A percentile compares a stretch with the other conserved stretches of the same genome.
Evolutionary conservation across 2,797 vertebrate genomes (phyloP).

Genomic region (Rhinoraja longicauda): DNA sequence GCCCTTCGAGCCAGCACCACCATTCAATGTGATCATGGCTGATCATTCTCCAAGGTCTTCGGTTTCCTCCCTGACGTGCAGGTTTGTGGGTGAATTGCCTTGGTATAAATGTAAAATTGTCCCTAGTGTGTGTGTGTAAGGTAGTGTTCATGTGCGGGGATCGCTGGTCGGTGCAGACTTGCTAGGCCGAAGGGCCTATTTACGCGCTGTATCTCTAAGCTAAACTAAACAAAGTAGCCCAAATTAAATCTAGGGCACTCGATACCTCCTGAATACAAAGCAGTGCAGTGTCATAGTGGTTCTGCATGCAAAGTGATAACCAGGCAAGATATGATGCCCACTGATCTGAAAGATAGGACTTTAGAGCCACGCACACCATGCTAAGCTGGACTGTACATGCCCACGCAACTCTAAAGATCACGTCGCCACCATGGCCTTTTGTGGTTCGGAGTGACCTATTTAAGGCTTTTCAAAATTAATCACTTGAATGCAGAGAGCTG

Average conservation of each 20-base stretch:
- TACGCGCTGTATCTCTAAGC: no score
- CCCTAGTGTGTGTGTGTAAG: no score
- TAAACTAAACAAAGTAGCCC: background rate
- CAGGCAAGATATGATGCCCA: background rate
- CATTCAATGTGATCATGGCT: no score
- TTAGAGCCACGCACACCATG: background rate
- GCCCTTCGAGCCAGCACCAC: no score
- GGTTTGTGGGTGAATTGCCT: no score
- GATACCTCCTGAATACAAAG: background rate
- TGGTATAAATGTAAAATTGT: no score
- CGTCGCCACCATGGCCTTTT: background rate
- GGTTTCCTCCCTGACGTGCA: no score
- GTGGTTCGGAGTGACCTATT: constrained; percentile 15
- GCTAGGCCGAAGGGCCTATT: no score
- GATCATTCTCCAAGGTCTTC: no score
- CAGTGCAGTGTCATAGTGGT: background rate
- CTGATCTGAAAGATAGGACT: background rate
- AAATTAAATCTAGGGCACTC: background rate
- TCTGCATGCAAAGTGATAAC: background rate
- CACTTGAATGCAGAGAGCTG: background rate
- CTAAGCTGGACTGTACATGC: background rate
- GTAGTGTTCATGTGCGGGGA: no score
- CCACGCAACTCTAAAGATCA: background rate
- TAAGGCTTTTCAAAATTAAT: constrained; percentile 5
- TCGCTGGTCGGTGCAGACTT: no score